These are phyloP conservation scores for Linurgus olivaceus DNA, from an alignment of 2,797 vertebrate genomes.

Conservation along the genomic window DNA sequence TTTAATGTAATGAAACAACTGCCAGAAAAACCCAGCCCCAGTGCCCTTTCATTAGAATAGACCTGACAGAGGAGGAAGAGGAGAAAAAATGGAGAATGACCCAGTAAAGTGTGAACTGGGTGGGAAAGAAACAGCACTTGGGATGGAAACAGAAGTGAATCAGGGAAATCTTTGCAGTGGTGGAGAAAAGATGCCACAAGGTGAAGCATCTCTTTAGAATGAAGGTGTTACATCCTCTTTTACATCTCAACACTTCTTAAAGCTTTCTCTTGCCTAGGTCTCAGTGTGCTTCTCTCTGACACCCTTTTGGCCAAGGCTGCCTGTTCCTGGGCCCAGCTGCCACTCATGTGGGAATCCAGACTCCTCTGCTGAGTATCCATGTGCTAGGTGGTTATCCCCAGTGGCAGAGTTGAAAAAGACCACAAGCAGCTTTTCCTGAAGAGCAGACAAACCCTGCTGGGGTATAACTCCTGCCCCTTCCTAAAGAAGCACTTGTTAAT, in stretches of 20 bases:
- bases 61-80: neutral
- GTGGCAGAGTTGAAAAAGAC: neutral
- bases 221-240: neutral
- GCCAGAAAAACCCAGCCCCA: neutral
- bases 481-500: neutral
- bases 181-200: neutral
- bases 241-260: neutral
- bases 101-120: neutral
- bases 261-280: neutral
- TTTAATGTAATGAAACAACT: neutral
- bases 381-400: neutral
- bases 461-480: neutral
- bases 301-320: neutral
- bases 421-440: neutral
- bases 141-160: neutral
- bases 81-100: neutral
- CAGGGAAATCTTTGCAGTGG: neutral
- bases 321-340: neutral
- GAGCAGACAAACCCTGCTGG: neutral
- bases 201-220: neutral
- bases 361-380: neutral
- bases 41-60: neutral
- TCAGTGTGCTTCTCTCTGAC: neutral
- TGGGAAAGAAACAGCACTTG: neutral
- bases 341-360: neutral